These are phyloP conservation scores for Botia kubotai DNA, from an alignment of 2,797 vertebrate species.

Conservation along the genomic window DNA sequence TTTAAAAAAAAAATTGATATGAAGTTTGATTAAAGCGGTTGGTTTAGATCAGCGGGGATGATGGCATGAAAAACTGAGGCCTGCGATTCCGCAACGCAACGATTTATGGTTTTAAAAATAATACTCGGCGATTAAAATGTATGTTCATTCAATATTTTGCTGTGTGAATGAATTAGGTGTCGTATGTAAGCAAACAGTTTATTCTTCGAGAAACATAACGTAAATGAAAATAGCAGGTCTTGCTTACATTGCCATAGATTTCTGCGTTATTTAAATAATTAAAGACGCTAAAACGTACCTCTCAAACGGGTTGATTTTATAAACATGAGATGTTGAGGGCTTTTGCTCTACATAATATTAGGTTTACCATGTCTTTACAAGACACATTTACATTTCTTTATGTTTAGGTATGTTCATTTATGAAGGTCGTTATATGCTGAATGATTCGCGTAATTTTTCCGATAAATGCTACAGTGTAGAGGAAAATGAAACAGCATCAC, in stretches of 20 bases:
- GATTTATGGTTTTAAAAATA: slow-evolving; percentile 17
- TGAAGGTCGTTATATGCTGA: slow-evolving; percentile 76
- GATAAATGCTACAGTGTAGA: slow-evolving; percentile 61
- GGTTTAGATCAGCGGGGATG: slow-evolving; percentile 1
- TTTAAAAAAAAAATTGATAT: background rate
- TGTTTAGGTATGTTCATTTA: background rate
- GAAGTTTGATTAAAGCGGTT: slow-evolving; percentile 41
- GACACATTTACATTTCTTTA: background rate
- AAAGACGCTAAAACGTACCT: slow-evolving; percentile 68
- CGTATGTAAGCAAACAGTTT: background rate
- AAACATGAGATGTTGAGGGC: slow-evolving; percentile 3
- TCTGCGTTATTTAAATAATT: slow-evolving; percentile 80
- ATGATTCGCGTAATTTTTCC: slow-evolving; percentile 80
- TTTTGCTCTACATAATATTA: background rate
- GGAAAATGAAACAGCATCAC: slow-evolving; percentile 72
- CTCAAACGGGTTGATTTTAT: slow-evolving; percentile 34
- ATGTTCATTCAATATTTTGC: slow-evolving; percentile 9
- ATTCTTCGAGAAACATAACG: background rate
- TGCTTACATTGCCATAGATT: slow-evolving; percentile 44
- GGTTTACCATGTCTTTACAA: background rate
- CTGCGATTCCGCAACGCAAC: slow-evolving; percentile 30
- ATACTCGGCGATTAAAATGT: slow-evolving; percentile 12
- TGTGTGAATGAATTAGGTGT: slow-evolving; percentile 15
- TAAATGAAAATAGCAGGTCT: background rate
- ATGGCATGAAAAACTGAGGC: slow-evolving; percentile 27